Base-by-base conservation (phyloP, 1,140 invertebrate genomes). In the Drosophila ercepeae region DNA sequence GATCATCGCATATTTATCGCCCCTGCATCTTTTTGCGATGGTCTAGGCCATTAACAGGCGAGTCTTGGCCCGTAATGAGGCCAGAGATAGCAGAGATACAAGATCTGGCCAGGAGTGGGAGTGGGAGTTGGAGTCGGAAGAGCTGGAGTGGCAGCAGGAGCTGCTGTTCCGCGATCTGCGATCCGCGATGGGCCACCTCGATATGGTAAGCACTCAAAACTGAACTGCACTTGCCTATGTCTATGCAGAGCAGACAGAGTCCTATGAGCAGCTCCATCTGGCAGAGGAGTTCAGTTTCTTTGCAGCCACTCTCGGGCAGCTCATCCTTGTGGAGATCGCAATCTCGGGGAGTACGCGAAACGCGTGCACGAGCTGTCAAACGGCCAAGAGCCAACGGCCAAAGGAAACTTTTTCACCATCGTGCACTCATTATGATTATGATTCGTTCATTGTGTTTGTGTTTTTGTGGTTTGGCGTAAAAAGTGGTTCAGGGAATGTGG, bases 381-480 rank as follows among this genome's bases (percentile, higher is more conserved):
- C 74, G 69, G 69, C 44, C 21, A 46, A 51, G 18, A 27, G 48
- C 42, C n/a, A n/a, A n/a, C n/a, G n/a, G n/a, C 27, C 48, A 6
- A 67, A 63, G 39, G 7, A 45, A 59, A 58, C 48, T 73, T 88
- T 71, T 69, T 42, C 61, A 25, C 52, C 57, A 78, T 88, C 73
- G 82, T 84, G 79, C 76, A 86, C 81, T 86, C 81, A 86, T 86
- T 86, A 86, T 76, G 82, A 86, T 86, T 88, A 88, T 86, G 81
- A 86, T 73, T 81, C 58, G 52, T 25, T 53, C 54, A 46, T 54
- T 54, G 29, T 60, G 34, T 41, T 54, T 54, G 29, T 60, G 34
- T 41, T 36, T 25, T 27, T 11, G 13, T 18, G 4, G 3, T 5
- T 29, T 42, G 53, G 79, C 50, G 79, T 59, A 83, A 83, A 75